Percentiles rank a stretch among this genome's conserved stretches.
These are phyloP conservation scores for Cladopsammia gracilis DNA, from an alignment of 64 coral and sea anemone species.

Conservation along the genomic window DNA sequence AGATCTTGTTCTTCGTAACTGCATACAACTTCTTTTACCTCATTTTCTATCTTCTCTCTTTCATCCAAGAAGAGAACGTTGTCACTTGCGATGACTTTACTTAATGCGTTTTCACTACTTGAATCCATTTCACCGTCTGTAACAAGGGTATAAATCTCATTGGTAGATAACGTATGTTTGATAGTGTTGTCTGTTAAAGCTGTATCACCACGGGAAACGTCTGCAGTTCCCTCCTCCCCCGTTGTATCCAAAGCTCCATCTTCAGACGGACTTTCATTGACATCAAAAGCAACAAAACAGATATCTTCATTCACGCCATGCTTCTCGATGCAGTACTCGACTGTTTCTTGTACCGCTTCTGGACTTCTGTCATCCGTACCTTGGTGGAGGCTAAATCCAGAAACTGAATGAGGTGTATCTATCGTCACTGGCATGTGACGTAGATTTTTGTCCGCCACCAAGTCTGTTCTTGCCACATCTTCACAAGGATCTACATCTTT, in stretches of 20 bases:
- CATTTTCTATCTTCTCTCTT: background rate
- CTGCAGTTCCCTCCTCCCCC: background rate
- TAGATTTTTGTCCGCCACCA: no score
- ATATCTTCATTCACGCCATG: background rate
- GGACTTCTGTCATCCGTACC: background rate
- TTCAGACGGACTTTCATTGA: background rate
- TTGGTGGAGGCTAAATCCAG: background rate
- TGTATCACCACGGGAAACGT: background rate
- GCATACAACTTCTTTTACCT: slow-evolving; percentile 6
- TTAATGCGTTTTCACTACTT: background rate
- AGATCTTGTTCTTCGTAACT: background rate
- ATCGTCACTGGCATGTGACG: background rate
- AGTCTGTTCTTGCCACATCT: background rate
- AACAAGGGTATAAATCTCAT: background rate
- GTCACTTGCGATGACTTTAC: background rate
- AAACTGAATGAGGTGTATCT: background rate
- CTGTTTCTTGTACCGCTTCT: background rate
- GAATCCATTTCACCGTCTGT: background rate
- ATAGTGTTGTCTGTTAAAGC: background rate
- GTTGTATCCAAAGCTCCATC: background rate
- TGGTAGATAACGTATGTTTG: no score
- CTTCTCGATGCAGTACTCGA: background rate
- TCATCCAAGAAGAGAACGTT: background rate
- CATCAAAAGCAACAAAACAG: slow-evolving; percentile 24
- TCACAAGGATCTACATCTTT: background rate